Percentiles rank a stretch among this genome's conserved stretches.
phyloP scores from a whole-genome alignment of 2,888 invertebrate genomes.

The Andrena minutula region DNA sequence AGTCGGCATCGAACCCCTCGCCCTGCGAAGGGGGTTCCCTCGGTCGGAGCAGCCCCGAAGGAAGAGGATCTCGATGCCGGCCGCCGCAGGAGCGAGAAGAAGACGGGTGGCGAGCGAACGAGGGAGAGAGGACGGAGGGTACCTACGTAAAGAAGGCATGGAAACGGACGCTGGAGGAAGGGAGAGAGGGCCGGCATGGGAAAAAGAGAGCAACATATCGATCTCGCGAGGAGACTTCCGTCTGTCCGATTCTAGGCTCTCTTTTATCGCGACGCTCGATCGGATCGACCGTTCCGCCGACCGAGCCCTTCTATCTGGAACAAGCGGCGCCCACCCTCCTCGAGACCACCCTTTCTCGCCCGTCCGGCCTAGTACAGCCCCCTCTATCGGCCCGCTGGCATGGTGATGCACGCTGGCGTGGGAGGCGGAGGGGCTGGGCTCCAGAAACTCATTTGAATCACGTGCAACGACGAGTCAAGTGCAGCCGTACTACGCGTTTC shows the following conservation, averaged over 20 bases:
- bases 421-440: constrained; percentile 49
- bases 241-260: constrained; percentile 69
- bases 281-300: constrained; percentile 67
- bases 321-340: constrained; percentile 48
- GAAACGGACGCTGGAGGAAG: neutral
- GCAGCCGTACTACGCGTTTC: constrained; percentile 68
- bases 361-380: constrained; percentile 45
- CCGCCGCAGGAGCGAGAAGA: constrained; percentile 14
- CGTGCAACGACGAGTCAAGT: constrained; percentile 74
- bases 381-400: constrained; percentile 42
- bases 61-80: constrained; percentile 37
- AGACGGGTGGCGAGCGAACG: constrained; percentile 3
- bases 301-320: constrained; percentile 71
- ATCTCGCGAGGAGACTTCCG: constrained; percentile 68
- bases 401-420: constrained; percentile 36
- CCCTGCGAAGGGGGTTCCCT: neutral
- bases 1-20: neutral
- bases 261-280: constrained; percentile 74
- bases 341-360: constrained; percentile 53
- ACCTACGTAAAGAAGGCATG: neutral
- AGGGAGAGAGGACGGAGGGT: neutral
- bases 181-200: constrained; percentile 22
- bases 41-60: neutral
- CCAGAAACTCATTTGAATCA: constrained; percentile 76
- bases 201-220: constrained; percentile 65